Evolutionary conservation across 2,113 vertebrate genomes (phyloP).

Genomic region (Siphamia tubifer): DNA sequence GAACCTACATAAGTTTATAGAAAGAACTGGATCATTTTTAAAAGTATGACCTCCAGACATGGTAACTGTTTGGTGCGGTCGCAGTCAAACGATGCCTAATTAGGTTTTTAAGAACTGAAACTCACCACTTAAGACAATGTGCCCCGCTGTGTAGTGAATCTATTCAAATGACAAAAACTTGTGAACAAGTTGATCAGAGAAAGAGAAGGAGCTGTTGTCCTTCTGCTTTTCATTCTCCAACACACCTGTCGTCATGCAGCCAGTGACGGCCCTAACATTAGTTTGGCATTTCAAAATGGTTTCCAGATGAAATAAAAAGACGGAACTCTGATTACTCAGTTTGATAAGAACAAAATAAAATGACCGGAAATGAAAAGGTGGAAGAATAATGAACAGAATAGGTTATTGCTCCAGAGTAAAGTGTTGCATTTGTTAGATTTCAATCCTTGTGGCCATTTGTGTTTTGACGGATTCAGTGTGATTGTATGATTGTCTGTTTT

Average conservation of each 20-base stretch:
- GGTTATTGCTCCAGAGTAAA: conserved; percentile 95
- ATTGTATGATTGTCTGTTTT: conserved; percentile 96
- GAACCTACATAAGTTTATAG: conserved; percentile 7
- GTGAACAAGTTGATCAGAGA: conserved; percentile 24
- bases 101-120: conserved; percentile 48
- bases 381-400: conserved; percentile 85
- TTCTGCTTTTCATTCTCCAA: not conserved
- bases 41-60: conserved; percentile 36
- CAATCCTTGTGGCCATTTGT: conserved; percentile 63
- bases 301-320: conserved; percentile 33
- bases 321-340: conserved; percentile 17
- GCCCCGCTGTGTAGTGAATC: conserved; percentile 63
- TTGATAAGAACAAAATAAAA: conserved; percentile 38
- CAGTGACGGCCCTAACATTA: not conserved
- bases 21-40: conserved; percentile 34
- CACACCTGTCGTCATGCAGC: conserved; percentile 22
- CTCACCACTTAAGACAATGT: conserved; percentile 74
- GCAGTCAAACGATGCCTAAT: conserved; percentile 34
- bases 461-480: conserved; percentile 78
- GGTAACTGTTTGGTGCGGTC: conserved; percentile 22
- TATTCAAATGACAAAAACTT: conserved; percentile 16
- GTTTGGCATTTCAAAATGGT: conserved; percentile 1
- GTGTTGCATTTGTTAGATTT: conserved; percentile 62
- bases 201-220: conserved; percentile 17
- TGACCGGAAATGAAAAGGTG: conserved; percentile 69